These are phyloP conservation scores for Oppia nitens DNA, from an alignment of 1,140 invertebrate species.

Conservation along the genomic window DNA sequence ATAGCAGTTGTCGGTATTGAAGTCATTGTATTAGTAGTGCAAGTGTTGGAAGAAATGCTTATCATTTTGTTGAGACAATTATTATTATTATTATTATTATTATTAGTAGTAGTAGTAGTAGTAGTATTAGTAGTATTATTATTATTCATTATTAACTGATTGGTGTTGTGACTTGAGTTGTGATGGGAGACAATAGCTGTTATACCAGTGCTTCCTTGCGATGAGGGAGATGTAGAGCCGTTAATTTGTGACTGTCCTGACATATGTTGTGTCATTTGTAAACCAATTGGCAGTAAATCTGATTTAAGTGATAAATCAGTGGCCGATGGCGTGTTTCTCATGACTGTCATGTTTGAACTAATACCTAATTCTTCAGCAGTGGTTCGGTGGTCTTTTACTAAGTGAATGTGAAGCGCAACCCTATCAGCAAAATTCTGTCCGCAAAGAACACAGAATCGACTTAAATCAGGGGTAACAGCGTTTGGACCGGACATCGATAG, in stretches of 20 bases:
- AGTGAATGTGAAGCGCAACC: slow-evolving; percentile 36
- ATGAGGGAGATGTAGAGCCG: not conserved
- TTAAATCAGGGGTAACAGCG: not conserved
- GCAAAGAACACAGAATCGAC: slow-evolving; percentile 32
- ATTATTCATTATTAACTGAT: too few relatives aligned
- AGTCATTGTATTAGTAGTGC: not conserved
- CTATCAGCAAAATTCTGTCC: slow-evolving; percentile 33
- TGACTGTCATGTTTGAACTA: not conserved
- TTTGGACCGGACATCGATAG: not conserved
- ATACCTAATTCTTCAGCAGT: slow-evolving; percentile 23
- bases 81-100: not conserved
- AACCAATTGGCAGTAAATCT: not conserved
- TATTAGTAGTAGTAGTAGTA: not conserved
- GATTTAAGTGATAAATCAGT: not conserved
- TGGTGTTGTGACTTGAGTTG: not conserved
- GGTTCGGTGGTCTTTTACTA: slow-evolving; percentile 36
- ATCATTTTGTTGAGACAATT: not conserved
- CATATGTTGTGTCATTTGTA: not conserved
- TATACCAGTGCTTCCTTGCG: not conserved
- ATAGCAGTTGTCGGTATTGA: not conserved
- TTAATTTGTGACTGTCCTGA: not conserved
- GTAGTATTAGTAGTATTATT: not conserved
- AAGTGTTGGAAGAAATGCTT: not conserved
- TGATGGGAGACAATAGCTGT: not conserved
- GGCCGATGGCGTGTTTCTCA: not conserved